Evolutionary conservation across 1,140 invertebrate genomes (phyloP).

Genomic region (Notospermus geniculatus): DNA sequence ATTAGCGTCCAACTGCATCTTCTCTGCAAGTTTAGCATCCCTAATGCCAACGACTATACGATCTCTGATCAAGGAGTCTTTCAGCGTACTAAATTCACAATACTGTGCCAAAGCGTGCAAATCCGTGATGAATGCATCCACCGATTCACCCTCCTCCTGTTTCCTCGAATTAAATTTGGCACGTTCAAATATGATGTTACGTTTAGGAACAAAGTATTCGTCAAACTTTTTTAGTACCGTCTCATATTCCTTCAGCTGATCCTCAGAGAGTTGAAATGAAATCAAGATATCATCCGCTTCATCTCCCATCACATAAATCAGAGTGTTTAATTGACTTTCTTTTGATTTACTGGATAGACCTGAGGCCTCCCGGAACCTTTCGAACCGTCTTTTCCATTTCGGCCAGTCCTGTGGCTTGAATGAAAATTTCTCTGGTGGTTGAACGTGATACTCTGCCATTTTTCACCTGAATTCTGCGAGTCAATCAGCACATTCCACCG

Average conservation of each 20-base stretch:
- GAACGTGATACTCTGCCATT: no score
- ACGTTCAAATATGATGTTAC: constrained; percentile 47
- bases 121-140: constrained; percentile 47
- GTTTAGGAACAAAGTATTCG: constrained; percentile 39
- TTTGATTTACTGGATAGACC: no score
- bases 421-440: no score
- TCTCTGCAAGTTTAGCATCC: constrained; percentile 11
- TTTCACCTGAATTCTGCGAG: no score
- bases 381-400: no score
- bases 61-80: constrained; percentile 49
- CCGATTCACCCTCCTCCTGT: constrained; percentile 38
- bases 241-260: background rate
- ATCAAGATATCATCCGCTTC: constrained; percentile 14
- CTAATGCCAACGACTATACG: constrained; percentile 43
- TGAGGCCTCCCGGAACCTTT: no score
- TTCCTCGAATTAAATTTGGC: constrained; percentile 43
- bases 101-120: constrained; percentile 42
- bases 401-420: no score
- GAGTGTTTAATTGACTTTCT: no score
- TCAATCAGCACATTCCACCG: no score
- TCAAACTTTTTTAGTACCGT: constrained; percentile 31
- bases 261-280: background rate
- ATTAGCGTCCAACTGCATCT: constrained; percentile 6
- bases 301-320: constrained; percentile 14
- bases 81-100: constrained; percentile 44